Base-by-base conservation (phyloP, 2,888 invertebrate species). In the Polia nebulosa region DNA sequence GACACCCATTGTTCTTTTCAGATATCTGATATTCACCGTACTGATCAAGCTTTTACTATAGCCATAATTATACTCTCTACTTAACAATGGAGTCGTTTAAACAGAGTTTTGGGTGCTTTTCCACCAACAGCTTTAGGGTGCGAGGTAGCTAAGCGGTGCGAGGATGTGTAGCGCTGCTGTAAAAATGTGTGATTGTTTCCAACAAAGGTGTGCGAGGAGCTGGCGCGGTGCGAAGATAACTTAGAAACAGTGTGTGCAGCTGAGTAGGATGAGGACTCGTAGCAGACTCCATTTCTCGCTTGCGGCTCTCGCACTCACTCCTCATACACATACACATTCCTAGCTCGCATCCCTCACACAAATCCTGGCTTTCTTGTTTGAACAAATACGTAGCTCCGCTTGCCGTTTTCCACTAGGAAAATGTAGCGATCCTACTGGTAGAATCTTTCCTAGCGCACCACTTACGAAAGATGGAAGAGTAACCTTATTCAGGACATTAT, bases 1-100 rank as follows among this genome's bases (percentile, higher is more conserved):
- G 44, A 52, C 25, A 20, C 62, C 34, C 64, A 64, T 64, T 71
- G 64, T 73, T 51, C 41, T 51, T 72, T 73, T 49, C 25, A 5
- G 55, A 44, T 56, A 73, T 55, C 25, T 44, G 47, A 64, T 73
- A 73, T 62, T 51, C 20, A 45, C 29, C 8, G 5, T 25, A 20
- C 22, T 44, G 29, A 20, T 44, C 20, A 52, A 53, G 15, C 17
- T 58, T 72, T 39, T 45, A 51, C 27, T n/a, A 22, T 32, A 20
- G 22, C 36, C 36, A 13, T 41, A n/a, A 51, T 32, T 20, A 11
- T 49, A 9, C 20, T 39, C n/a, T 59, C 11, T 34, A 5, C 20
- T 41, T 15, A 34, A 70, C 27, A 55, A 47, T 47, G 1, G 11
- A 29, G 3, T 6, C n/a, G 8, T 47, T 41, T 56, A 45, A 36